Conservation (phyloP, 23 tunicate species). For the Phallusia fumigata region DNA sequence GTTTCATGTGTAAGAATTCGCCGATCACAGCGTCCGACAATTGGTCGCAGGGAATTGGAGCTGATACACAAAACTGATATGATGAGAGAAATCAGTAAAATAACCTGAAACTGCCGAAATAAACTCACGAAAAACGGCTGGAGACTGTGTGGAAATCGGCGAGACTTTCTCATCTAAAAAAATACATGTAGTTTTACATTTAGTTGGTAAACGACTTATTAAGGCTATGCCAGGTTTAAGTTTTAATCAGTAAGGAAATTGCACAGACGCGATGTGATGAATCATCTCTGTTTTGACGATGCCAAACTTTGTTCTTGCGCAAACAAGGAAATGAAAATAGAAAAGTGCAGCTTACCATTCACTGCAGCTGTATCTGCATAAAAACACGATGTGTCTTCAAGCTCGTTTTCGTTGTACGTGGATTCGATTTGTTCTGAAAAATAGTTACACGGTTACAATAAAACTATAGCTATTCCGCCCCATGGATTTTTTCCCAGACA, state of each 20-base stretch:
- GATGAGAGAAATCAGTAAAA: background rate
- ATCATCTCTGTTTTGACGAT: no score
- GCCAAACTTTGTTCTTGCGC: background rate
- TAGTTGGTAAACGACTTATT: no score
- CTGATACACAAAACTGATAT: background rate
- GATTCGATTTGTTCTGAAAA: background rate
- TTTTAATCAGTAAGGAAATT: no score
- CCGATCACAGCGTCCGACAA: constrained; percentile 35
- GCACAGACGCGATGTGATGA: no score
- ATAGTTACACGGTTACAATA: background rate
- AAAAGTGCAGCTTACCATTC: background rate
- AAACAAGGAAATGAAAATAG: background rate
- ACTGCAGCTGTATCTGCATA: background rate
- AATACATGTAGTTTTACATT: no score
- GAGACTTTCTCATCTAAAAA: no score
- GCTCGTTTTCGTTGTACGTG: background rate
- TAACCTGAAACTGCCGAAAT: background rate
- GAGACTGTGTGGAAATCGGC: background rate
- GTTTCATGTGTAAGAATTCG: constrained; percentile 63
- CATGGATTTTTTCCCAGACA: no score
- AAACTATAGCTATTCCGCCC: background rate
- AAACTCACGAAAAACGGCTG: background rate
- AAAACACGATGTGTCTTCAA: background rate
- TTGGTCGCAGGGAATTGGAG: constrained; percentile 53
- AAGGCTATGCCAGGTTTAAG: no score